These are phyloP conservation scores for Morbakka virulenta DNA, from an alignment of 30 jellyfish, hydroid and myxozoan species.

Conservation along the genomic window DNA sequence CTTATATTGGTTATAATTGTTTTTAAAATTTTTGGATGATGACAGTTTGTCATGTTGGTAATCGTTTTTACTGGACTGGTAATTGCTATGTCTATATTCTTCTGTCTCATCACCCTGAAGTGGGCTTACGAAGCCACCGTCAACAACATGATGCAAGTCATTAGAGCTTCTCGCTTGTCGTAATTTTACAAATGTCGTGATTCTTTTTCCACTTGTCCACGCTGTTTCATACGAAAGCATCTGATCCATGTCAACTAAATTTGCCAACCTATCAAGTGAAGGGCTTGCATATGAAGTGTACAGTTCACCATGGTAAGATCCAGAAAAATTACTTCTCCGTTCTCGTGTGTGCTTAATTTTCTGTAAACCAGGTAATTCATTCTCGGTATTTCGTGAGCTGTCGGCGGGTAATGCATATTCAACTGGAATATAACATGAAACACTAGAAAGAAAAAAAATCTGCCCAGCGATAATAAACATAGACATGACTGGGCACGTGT, in stretches of 20 bases:
- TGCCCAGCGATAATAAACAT: neutral
- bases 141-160: neutral
- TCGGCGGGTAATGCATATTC: neutral
- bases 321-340: constrained; percentile 73
- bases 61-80: neutral
- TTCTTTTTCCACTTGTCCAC: constrained; percentile 78
- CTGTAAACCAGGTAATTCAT: constrained; percentile 33
- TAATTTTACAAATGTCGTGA: constrained; percentile 67
- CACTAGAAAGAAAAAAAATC: neutral
- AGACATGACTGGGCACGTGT: neutral
- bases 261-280: constrained; percentile 13
- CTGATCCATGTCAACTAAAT: constrained; percentile 48
- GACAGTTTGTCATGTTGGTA: too few species aligned
- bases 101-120: neutral
- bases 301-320: constrained; percentile 60
- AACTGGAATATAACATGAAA: neutral
- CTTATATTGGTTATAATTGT: neutral
- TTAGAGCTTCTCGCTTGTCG: neutral
- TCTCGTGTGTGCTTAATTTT: constrained; percentile 49
- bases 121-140: too few species aligned
- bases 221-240: constrained; percentile 87
- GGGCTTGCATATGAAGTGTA: constrained; percentile 67
- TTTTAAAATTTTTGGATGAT: neutral
- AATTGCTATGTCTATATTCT: neutral
- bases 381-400: neutral